These are phyloP conservation scores for Sminthurides aquaticus DNA, from an alignment of 2,888 invertebrate species.

Conservation along the genomic window DNA sequence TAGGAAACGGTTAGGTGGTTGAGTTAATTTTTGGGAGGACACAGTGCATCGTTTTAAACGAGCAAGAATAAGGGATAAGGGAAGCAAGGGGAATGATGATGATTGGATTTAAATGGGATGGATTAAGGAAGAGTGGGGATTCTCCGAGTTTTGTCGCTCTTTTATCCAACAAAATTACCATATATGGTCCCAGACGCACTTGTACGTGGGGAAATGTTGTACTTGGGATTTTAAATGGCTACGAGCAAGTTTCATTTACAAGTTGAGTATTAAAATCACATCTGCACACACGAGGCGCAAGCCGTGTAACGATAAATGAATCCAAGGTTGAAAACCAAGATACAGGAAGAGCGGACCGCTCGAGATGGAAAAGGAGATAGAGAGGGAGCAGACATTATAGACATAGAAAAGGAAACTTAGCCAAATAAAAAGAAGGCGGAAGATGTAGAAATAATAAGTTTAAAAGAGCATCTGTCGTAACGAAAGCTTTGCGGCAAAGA, in stretches of 20 bases:
- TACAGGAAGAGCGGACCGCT: not conserved
- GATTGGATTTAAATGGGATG: slow-evolving; percentile 5
- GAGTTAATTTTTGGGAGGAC: not conserved
- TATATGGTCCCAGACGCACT: not conserved
- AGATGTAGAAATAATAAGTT: too few species aligned
- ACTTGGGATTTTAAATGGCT: not conserved
- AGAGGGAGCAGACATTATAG: not conserved
- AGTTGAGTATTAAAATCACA: not conserved
- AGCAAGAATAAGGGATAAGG: not conserved
- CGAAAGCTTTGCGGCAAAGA: too few species aligned
- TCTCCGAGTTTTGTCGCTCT: not conserved
- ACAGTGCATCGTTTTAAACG: not conserved
- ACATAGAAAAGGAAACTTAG: too few species aligned
- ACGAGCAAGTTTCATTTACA: not conserved
- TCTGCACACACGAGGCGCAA: not conserved
- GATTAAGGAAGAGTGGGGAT: not conserved
- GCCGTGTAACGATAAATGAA: not conserved
- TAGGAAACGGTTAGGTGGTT: not conserved
- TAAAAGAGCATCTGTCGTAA: too few species aligned
- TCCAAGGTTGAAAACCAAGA: not conserved
- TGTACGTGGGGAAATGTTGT: not conserved
- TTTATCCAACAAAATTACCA: slow-evolving; percentile 1
- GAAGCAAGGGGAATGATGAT: not conserved
- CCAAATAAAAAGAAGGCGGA: too few species aligned
- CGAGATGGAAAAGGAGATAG: not conserved